Base-by-base conservation (phyloP, 2,113 vertebrate genomes). In the Paramormyrops kingsleyae region DNA sequence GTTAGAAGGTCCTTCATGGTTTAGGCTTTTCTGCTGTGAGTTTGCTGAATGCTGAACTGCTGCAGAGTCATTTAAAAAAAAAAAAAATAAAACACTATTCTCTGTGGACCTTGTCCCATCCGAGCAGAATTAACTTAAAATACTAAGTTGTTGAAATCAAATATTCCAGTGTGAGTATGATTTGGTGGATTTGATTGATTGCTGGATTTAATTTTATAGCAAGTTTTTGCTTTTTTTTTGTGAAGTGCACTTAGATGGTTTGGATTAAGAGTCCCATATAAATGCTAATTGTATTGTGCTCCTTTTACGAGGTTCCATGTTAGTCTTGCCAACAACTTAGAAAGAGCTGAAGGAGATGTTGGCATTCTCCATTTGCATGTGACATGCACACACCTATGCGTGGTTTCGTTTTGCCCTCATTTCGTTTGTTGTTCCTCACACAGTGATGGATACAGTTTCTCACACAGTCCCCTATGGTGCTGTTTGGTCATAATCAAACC, bases 1-100 rank as follows among this genome's bases (percentile, higher is more conserved):
- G 94, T 94, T 94, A 92, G 91, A 91, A 89, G 91, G 91, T 94
- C 93, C 94, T 95, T 95, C 91, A 92, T 93, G 91, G 93, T 92
- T 89, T 46, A 92, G 93, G 93, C 94, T 94, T 95, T 94, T 94
- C 92, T 94, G 92, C 93, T 94, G 93, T 39, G 91, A 94, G 93
- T 93, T 96, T 94, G 94, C 90, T 80, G 90, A 87, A 93, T 93
- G 93, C 93, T 92, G 89, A 92, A 89, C 92, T 91, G 88, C 91
- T 92, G 93, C 92, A 92, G 92, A 93, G 89, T 84, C 91, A 91
- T 90, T 92, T 89, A 77, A 90, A 92, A 83, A 87, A 88, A 91
- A 50, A 35, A 5, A 4, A 66, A 35, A 42, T 31, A 2, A 80
- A 80, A 42, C 12, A 77, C 35, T 80, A 39, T 49, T 87, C 74